phyloP scores from a whole-genome alignment of 2,888 invertebrate genomes.

The Ectemnius continuus region DNA sequence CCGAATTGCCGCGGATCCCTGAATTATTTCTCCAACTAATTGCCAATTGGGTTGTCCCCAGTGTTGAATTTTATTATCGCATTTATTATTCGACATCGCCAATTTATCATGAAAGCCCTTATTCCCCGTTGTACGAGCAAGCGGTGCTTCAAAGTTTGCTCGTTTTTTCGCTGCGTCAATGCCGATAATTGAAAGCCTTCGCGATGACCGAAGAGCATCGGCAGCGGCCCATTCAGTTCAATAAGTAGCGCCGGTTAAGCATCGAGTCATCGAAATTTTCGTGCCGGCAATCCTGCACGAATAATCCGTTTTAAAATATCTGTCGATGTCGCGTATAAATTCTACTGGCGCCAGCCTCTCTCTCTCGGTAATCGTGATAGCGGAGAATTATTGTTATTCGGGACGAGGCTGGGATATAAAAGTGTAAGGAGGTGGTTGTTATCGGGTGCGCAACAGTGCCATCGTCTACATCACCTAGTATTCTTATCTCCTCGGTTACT shows the following conservation, averaged over 20 bases:
- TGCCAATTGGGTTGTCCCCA: too few species aligned
- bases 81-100: too few species aligned
- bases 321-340: not conserved
- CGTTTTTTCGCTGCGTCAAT: not conserved
- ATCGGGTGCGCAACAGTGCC: not conserved
- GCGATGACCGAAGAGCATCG: too few species aligned
- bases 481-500: not conserved
- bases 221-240: too few species aligned
- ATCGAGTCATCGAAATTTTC: slow-evolving; percentile 1
- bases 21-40: too few species aligned
- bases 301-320: not conserved
- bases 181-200: not conserved
- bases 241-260: too few species aligned
- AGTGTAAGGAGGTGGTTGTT: not conserved
- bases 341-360: not conserved
- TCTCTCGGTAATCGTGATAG: not conserved
- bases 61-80: too few species aligned
- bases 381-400: not conserved
- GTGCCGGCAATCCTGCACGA: not conserved
- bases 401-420: not conserved
- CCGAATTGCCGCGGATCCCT: too few species aligned
- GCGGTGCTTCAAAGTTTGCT: too few species aligned
- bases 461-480: not conserved
- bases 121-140: too few species aligned
- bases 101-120: too few species aligned